Base-by-base conservation (phyloP, 1,140 invertebrate species). In the Orius insidiosus region DNA sequence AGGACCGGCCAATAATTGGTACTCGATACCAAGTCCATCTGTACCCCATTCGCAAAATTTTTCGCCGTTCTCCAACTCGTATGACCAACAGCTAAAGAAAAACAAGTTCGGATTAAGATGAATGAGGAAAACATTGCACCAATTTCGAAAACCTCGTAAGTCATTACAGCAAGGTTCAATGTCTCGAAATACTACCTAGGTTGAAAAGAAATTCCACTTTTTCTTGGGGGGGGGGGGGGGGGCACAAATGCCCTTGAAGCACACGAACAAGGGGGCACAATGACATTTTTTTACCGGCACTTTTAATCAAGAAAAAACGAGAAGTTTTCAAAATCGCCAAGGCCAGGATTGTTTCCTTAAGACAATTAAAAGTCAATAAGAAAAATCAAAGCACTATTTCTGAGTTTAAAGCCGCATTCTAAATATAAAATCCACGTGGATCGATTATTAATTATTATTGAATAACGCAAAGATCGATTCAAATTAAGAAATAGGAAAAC, bases 1-100 rank as follows among this genome's bases (percentile, higher is more conserved):
- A 1, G 89, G 89, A 0, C 89, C 89, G 0, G 88, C 88, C 32
- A 94, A 62, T 52, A 93, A 76, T 67, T 93, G 88, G 63, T 93
- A 93, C 55, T 90, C 82, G 24, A 90, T 66, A 1, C 89, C 89
- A 34, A 90, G 68, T 0, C 89, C 89, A 61, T 88, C 90, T 68
- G 89, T 89, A 58, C 84, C 80, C 85, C 86, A 93, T 56, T 87
- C 80, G 60, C 89, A 94, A 55, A 81, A 80, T 1, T 60, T 52
- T 0, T 75, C 76, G 0, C 77, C 80, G 57, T 85, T 82, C 10
- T 78, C 55, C 9, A 51, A 38, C 36, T 69, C 68, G 18, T 78
- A 61, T 1, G 68, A 64, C 37, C 67, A 59, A 60, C 81, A 86
- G 54, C 78, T 82, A 24, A 24, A 24, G n/a, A n/a, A n/a, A n/a